Evolutionary conservation across 2,888 invertebrate genomes (phyloP).

Genomic region (Hymenopus coronatus): DNA sequence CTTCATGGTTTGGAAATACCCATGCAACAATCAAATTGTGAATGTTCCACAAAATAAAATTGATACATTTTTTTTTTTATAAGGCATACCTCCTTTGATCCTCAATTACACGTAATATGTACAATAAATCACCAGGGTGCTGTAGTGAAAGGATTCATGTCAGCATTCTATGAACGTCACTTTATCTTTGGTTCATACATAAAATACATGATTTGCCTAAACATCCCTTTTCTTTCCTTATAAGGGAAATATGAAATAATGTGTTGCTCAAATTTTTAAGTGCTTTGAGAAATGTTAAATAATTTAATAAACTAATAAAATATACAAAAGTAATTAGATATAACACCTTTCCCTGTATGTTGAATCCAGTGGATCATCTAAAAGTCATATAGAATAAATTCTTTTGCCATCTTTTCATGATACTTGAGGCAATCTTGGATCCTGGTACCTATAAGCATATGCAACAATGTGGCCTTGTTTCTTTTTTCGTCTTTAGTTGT

Average conservation of each 20-base stretch:
- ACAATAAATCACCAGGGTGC: not conserved
- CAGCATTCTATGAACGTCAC: not conserved
- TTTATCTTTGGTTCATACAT: not conserved
- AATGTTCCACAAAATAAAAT: not conserved
- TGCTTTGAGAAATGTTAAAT: constrained; percentile 14
- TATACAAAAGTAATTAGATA: not conserved
- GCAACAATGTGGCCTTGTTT: not conserved
- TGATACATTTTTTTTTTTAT: not conserved
- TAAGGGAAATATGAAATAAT: not conserved
- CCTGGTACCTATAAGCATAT: not conserved
- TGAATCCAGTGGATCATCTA: not conserved
- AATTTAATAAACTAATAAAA: not conserved
- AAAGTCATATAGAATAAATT: not conserved
- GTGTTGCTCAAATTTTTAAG: constrained; percentile 24
- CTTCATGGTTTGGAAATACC: not conserved
- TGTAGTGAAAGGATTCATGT: not conserved
- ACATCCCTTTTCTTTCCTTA: not conserved
- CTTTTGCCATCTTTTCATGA: not conserved
- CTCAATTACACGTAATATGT: not conserved
- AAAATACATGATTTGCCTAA: not conserved
- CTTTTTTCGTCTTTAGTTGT: not conserved
- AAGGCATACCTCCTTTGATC: not conserved
- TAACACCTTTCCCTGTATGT: not conserved
- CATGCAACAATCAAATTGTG: not conserved
- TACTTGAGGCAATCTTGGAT: not conserved